Evolutionary conservation across 1,140 invertebrate species (phyloP).

Genomic region (Orius insidiosus): DNA sequence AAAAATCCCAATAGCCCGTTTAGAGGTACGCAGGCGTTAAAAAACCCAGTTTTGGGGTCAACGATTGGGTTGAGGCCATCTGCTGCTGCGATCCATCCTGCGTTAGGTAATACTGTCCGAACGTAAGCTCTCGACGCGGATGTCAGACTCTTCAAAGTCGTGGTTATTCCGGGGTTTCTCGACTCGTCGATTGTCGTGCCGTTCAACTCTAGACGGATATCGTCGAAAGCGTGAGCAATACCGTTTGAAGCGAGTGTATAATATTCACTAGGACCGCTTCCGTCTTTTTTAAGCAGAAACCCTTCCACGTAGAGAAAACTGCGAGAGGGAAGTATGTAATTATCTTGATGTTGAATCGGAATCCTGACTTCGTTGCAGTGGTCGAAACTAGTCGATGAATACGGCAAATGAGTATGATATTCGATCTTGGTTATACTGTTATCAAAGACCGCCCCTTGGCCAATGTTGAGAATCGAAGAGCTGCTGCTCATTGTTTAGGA

Average conservation of each 20-base stretch:
- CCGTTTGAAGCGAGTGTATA: conserved; percentile 8
- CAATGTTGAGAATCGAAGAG: too few relatives aligned
- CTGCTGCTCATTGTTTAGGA: too few relatives aligned
- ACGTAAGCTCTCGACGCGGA: conserved; percentile 18
- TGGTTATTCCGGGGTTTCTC: conserved; percentile 26
- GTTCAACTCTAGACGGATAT: conserved; percentile 29
- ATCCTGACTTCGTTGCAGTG: conserved; percentile 20
- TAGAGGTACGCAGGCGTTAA: conserved; percentile 26
- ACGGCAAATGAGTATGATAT: too few relatives aligned
- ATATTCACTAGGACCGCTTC: not conserved
- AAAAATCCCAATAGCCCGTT: conserved; percentile 27
- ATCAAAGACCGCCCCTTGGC: too few relatives aligned
- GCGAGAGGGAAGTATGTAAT: conserved; percentile 22
- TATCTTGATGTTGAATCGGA: conserved; percentile 25
- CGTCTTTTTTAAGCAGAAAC: conserved; percentile 2
- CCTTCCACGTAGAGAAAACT: conserved; percentile 24
- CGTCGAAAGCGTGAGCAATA: conserved; percentile 25
- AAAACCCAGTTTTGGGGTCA: conserved; percentile 11
- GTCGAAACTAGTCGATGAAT: too few relatives aligned
- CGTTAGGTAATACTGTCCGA: conserved; percentile 19
- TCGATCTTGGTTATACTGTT: too few relatives aligned
- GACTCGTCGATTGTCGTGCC: conserved; percentile 27
- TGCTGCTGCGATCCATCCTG: conserved; percentile 20
- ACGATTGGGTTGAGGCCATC: not conserved
- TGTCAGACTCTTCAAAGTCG: conserved; percentile 25